A percentile compares a stretch with the other conserved stretches of the same genome.
Evolutionary conservation across 2,113 vertebrate species (phyloP).

Genomic region (Empidonax alnorum): DNA sequence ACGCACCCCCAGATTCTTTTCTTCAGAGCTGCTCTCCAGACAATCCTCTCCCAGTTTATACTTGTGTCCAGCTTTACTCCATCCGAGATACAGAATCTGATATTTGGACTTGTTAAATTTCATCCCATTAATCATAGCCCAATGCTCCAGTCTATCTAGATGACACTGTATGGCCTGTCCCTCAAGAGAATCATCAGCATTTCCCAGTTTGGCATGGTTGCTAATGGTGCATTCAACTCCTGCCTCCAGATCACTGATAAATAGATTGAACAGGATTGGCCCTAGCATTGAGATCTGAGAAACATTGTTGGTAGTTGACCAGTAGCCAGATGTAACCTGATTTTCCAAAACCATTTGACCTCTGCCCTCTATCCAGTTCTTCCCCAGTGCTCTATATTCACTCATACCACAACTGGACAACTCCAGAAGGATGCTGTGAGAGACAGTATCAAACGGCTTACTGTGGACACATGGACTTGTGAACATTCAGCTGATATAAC

Average conservation of each 20-base stretch:
- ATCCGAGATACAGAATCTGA: background rate
- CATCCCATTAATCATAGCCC: background rate
- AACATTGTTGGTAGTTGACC: background rate
- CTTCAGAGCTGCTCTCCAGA: background rate
- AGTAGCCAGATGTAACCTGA: background rate
- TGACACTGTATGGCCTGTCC: background rate
- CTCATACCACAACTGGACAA: background rate
- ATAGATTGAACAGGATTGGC: background rate
- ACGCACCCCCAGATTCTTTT: too few relatives aligned
- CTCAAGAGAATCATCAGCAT: background rate
- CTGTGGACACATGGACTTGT: background rate
- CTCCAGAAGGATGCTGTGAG: background rate
- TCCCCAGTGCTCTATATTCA: accelerated
- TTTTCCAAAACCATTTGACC: background rate
- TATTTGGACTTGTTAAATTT: background rate
- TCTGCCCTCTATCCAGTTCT: background rate
- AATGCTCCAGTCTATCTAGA: background rate
- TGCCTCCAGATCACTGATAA: background rate
- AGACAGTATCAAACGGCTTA: background rate
- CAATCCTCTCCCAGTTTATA: background rate
- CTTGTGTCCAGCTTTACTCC: background rate
- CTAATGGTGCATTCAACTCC: background rate
- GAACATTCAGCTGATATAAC: background rate
- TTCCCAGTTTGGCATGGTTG: background rate
- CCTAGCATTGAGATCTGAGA: background rate